Conservation (phyloP, 2,797 vertebrate species). For the Paramormyrops hopkinsi region DNA sequence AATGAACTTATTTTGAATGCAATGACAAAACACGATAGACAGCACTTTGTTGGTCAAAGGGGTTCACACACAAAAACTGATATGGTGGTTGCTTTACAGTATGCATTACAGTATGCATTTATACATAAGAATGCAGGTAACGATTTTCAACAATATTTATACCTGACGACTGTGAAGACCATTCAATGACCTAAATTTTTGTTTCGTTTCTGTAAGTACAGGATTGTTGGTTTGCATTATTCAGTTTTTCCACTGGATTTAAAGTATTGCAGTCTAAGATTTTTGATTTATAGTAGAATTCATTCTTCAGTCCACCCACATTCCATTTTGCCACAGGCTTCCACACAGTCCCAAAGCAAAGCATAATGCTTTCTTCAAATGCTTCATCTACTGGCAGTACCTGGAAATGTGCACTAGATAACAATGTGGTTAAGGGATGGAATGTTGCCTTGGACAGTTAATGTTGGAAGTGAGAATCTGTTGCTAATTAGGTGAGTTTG, state of each 20-base stretch:
- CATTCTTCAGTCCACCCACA: background rate
- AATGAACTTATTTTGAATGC: background rate
- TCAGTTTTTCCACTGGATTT: background rate
- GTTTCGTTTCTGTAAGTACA: background rate
- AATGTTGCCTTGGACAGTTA: background rate
- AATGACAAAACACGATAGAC: background rate
- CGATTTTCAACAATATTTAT: background rate
- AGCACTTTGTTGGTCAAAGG: background rate
- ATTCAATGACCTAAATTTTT: background rate
- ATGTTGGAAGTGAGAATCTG: background rate
- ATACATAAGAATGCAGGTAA: background rate
- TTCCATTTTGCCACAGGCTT: background rate
- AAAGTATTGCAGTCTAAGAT: background rate
- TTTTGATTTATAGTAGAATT: background rate
- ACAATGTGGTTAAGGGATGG: background rate
- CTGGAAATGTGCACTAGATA: background rate
- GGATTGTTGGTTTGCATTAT: background rate
- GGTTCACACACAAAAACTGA: background rate
- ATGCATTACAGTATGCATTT: background rate
- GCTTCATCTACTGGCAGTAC: background rate
- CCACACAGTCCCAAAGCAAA: too few species aligned
- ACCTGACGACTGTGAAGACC: background rate
- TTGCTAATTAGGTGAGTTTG: background rate
- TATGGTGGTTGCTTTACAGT: background rate
- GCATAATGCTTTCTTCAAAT: background rate